Evolutionary conservation across 2,888 invertebrate species (phyloP).

Genomic region (Agonopterix arenella): DNA sequence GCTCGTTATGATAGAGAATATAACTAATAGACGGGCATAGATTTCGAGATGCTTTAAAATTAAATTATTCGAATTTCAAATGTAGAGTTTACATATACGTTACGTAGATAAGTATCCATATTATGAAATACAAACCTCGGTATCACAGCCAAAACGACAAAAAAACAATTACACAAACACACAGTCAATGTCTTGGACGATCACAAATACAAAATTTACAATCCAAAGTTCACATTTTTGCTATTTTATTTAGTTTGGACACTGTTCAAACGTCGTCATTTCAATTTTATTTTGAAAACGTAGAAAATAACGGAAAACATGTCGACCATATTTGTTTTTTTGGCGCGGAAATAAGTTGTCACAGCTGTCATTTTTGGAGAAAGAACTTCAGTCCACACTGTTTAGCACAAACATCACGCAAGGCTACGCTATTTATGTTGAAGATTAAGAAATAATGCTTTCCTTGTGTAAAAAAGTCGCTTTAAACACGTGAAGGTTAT

Average conservation of each 20-base stretch:
- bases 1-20: too few species aligned
- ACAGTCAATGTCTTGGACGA: slow-evolving; percentile 17
- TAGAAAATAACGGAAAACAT: slow-evolving; percentile 49
- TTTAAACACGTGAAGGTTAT: slow-evolving; percentile 41
- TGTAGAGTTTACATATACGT: too few species aligned
- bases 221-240: slow-evolving; percentile 39
- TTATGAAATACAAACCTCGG: slow-evolving; percentile 11
- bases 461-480: slow-evolving; percentile 23
- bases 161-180: slow-evolving; percentile 16
- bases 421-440: slow-evolving; percentile 15
- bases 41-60: too few species aligned
- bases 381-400: slow-evolving; percentile 16
- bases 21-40: too few species aligned
- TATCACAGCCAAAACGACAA: slow-evolving; percentile 14
- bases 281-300: slow-evolving; percentile 70
- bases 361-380: slow-evolving; percentile 50
- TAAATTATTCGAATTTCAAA: too few species aligned
- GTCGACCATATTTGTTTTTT: slow-evolving; percentile 56
- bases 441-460: slow-evolving; percentile 30
- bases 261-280: slow-evolving; percentile 50
- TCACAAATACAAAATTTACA: slow-evolving; percentile 20
- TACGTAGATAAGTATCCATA: too few species aligned
- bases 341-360: slow-evolving; percentile 58
- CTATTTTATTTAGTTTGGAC: slow-evolving; percentile 23
- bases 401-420: slow-evolving; percentile 19